Evolutionary conservation across 2,888 invertebrate species (phyloP), one percentile per base, ranked within the genome.

Genomic region (Apamea crenata): DNA sequence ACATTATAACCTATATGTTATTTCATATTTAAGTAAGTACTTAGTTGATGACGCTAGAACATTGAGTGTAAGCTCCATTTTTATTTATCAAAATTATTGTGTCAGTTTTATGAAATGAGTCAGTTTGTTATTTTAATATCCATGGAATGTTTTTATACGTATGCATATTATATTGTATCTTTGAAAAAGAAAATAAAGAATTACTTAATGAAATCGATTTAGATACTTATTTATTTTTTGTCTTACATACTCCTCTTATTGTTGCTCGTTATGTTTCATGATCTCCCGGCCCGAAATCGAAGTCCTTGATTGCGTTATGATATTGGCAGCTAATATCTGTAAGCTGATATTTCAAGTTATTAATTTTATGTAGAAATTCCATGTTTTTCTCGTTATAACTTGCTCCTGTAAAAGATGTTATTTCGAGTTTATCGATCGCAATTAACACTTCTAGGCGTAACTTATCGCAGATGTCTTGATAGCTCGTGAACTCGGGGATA

Each of bases 21-120:
- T 78, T 79, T 81, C 76, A 87, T 83, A 80, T 81, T 76, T 89
- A 90, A 85, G 85, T 89, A 90, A 85, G 85, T 90, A 86, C 72
- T 83, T 90, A 92, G 92, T 89, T 87, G 44, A 87, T 82, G 82
- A 87, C 90, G 91, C 91, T 92, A 92, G 92, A 86, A 73, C 77
- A 74, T 83, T 86, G 73, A 85, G 81, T 85, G 70, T 70, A 85
- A 86, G 79, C 80, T 80, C 63, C 69, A 74, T 81, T 74, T 71
- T 70, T 76, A 36, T 80, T n/a, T n/a, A n/a, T n/a, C n/a, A 50
- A 72, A 68, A 81, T 63, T 44, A 29, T 47, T 80, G 29, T 66
- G 18, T 68, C 16, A 50, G 44, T 72, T 85, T 63, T 25, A 78
- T 47, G 25, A 83, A 84, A 78, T 80, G 5, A 70, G 40, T 61